Evolutionary conservation across 2,797 vertebrate species (phyloP).

Genomic region (Cirrhinus mrigala): DNA sequence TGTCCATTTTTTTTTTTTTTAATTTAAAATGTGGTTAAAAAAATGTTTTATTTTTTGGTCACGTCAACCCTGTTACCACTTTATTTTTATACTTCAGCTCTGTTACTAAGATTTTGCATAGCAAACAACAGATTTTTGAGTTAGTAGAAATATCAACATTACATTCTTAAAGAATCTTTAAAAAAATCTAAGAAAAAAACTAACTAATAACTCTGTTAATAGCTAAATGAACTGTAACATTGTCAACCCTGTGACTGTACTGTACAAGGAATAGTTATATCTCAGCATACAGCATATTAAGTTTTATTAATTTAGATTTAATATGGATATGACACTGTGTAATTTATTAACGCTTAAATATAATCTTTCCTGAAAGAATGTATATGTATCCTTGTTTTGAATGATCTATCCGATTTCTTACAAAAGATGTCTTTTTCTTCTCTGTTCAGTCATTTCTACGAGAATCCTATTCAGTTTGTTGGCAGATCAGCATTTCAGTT

Average conservation of each 20-base stretch:
- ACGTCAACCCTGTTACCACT: not conserved
- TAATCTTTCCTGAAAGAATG: not conserved
- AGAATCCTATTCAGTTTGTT: conserved; percentile 96
- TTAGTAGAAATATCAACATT: not conserved
- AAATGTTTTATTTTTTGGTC: not conserved
- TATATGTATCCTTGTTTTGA: not conserved
- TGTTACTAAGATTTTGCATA: not conserved
- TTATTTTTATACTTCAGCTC: not conserved
- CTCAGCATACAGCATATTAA: not conserved
- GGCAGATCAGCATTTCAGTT: conserved; percentile 94
- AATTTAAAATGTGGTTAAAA: not conserved
- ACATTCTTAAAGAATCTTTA: not conserved
- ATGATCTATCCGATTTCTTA: not conserved
- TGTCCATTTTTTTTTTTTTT: not conserved
- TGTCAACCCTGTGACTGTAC: not conserved
- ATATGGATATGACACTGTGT: not conserved
- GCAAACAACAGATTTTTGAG: not conserved
- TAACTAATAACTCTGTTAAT: too few species aligned
- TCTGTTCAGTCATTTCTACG: conserved; percentile 89
- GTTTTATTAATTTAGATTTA: not conserved
- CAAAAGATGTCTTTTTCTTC: not conserved
- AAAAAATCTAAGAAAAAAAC: too few species aligned
- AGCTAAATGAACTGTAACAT: not conserved
- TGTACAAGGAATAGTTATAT: not conserved
- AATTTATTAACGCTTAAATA: not conserved